These are phyloP conservation scores for Morpho achilles DNA, from an alignment of 2,888 invertebrate species.

Conservation along the genomic window DNA sequence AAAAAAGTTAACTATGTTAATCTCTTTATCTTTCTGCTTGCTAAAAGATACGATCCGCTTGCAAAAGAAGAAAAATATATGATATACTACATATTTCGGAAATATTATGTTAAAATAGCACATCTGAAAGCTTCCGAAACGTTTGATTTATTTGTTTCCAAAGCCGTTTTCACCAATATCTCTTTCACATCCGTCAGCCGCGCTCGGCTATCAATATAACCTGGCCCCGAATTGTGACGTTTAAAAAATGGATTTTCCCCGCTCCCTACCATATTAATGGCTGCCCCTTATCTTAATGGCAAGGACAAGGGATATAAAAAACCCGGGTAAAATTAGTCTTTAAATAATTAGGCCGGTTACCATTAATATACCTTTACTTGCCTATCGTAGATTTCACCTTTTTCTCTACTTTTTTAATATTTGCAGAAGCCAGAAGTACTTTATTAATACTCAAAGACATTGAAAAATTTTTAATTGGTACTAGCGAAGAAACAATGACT, in stretches of 20 bases:
- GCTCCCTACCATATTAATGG: conserved; percentile 45
- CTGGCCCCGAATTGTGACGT: conserved; percentile 11
- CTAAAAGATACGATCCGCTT: too few species aligned
- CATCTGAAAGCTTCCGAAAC: neutral
- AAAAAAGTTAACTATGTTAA: too few species aligned
- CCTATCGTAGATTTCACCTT: too few species aligned
- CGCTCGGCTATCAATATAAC: conserved; percentile 1
- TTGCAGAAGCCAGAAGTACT: too few species aligned
- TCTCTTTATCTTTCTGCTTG: too few species aligned
- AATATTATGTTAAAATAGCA: too few species aligned
- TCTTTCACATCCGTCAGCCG: conserved; percentile 6
- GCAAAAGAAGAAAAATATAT: too few species aligned
- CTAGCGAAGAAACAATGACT: too few species aligned
- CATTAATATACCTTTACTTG: neutral
- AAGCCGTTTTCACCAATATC: conserved; percentile 8
- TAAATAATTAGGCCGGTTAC: conserved; percentile 9
- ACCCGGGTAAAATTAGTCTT: conserved; percentile 27
- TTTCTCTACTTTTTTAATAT: too few species aligned
- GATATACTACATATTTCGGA: too few species aligned
- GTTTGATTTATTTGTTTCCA: conserved; percentile 10
- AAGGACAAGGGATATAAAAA: conserved; percentile 40
- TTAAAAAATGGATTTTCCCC: conserved; percentile 8
- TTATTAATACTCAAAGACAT: too few species aligned
- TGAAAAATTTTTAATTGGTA: too few species aligned
- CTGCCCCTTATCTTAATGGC: conserved; percentile 42